These are phyloP conservation scores for Phocides pigmalion DNA, from an alignment of 1,140 invertebrate species.

Conservation along the genomic window DNA sequence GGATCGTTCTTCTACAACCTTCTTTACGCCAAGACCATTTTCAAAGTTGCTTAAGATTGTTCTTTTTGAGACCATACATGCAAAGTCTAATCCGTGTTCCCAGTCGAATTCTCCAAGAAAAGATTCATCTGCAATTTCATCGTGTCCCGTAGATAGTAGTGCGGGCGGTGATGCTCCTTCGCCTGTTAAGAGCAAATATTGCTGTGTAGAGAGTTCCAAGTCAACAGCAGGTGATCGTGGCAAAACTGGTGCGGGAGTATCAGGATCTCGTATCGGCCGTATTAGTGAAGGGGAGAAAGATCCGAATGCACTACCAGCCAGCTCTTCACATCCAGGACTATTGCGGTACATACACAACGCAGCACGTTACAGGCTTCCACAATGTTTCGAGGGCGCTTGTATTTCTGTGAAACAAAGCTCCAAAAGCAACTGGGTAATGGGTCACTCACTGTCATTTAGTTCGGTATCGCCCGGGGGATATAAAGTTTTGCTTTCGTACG, in stretches of 20 bases:
- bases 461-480: constrained; percentile 76
- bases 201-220: constrained; percentile 37
- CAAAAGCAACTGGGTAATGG: constrained; percentile 67
- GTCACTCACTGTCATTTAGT: constrained; percentile 71
- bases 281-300: constrained; percentile 50
- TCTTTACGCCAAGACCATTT: constrained; percentile 6
- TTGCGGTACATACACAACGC: constrained; percentile 72
- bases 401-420: constrained; percentile 65
- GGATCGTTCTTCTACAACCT: background rate
- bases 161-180: constrained; percentile 53
- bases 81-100: constrained; percentile 59
- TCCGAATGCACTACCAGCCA: constrained; percentile 46
- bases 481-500: constrained; percentile 68
- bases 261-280: constrained; percentile 62
- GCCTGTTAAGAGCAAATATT: constrained; percentile 44
- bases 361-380: constrained; percentile 66
- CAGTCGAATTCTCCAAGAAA: constrained; percentile 49
- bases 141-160: constrained; percentile 36
- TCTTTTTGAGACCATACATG: constrained; percentile 59
- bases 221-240: constrained; percentile 61
- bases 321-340: constrained; percentile 64
- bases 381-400: constrained; percentile 72
- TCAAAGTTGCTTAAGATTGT: constrained; percentile 56
- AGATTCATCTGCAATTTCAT: constrained; percentile 17
- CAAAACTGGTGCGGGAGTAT: constrained; percentile 71